These are phyloP conservation scores for Theonella swinhoei DNA, from an alignment of 37 sponge, comb jelly and placozoan species.

Conservation along the genomic window DNA sequence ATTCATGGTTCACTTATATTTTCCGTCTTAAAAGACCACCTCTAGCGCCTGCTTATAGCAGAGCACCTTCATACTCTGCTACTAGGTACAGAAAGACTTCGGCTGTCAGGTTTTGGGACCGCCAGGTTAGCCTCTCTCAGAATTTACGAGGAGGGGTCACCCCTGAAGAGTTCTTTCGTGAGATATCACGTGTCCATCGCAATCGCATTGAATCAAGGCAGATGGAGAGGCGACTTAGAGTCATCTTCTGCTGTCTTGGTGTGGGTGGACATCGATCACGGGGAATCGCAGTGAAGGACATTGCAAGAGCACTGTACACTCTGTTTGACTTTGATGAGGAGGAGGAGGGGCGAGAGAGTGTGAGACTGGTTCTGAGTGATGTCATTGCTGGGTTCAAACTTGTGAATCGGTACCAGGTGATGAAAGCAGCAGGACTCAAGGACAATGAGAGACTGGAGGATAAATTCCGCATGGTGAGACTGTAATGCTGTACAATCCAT, in stretches of 20 bases:
- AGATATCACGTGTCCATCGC: not conserved
- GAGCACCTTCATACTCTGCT: not conserved
- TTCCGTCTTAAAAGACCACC: not conserved
- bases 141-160: not conserved
- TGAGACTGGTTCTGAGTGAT: conserved; percentile 3
- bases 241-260: conserved; percentile 7
- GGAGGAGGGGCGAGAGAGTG: not conserved
- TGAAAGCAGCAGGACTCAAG: not conserved
- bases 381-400: conserved; percentile 3
- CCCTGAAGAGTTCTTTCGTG: not conserved
- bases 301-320: conserved; percentile 3
- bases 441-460: not conserved
- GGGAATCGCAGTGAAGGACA: not conserved
- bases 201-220: not conserved
- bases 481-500: not conserved
- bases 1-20: not conserved
- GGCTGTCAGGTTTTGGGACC: not conserved
- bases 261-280: not conserved
- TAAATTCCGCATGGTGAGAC: not conserved
- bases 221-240: not conserved
- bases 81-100: not conserved
- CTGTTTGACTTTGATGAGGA: conserved; percentile 14
- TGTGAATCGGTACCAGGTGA: not conserved
- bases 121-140: not conserved
- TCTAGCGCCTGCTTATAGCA: not conserved